Percentiles rank a stretch among this genome's conserved stretches.
Conservation (phyloP, 2,113 vertebrate genomes). For the Burhinus bistriatus region DNA sequence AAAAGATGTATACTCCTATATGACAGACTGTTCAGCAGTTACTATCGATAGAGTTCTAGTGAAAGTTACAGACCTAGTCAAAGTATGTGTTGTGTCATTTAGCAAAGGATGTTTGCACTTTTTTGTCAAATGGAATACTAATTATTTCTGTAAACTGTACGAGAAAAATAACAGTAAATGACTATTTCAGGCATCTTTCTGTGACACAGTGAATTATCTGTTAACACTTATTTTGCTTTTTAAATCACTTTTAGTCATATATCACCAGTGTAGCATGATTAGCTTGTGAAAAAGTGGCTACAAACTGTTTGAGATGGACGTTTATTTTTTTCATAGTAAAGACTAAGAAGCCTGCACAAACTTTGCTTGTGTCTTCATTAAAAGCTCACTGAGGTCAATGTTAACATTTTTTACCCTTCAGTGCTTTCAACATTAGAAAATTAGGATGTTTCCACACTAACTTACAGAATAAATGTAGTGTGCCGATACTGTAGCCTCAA, state of each 20-base stretch:
- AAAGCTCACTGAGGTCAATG: background rate
- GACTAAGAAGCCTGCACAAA: background rate
- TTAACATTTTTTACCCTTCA: background rate
- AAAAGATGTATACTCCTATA: background rate
- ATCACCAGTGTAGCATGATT: background rate
- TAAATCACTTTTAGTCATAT: background rate
- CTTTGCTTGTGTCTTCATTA: background rate
- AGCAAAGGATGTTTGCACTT: conserved; percentile 42
- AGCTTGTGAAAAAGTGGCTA: background rate
- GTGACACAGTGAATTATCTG: conserved; percentile 33
- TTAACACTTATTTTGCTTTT: conserved; percentile 16
- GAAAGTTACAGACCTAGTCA: background rate
- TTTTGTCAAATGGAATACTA: conserved; percentile 33
- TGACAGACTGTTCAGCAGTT: background rate
- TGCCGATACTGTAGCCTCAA: background rate
- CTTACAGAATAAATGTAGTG: background rate
- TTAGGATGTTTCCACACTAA: background rate
- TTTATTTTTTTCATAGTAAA: background rate
- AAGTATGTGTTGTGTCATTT: conserved; percentile 25
- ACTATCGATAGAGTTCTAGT: background rate
- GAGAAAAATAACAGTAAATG: background rate
- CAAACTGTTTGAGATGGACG: background rate
- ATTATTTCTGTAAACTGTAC: conserved; percentile 23
- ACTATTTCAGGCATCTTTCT: conserved; percentile 27
- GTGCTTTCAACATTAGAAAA: background rate